These are phyloP conservation scores for Cherax destructor DNA, from an alignment of 1,140 invertebrate genomes.

Conservation along the genomic window DNA sequence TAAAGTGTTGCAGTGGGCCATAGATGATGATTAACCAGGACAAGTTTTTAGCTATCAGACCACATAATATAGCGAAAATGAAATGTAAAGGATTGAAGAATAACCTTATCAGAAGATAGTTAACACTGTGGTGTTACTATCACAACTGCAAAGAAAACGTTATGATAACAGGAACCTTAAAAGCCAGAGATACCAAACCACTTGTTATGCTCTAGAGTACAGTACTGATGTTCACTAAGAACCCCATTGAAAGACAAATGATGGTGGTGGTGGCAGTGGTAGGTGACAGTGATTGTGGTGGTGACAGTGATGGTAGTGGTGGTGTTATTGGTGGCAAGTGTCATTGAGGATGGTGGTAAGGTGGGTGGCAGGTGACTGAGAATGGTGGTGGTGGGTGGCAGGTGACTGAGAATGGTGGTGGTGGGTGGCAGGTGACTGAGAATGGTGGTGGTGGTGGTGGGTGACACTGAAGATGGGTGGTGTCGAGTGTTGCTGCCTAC, in stretches of 20 bases:
- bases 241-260: not conserved
- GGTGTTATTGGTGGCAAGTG: not conserved
- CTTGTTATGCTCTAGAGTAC: too few relatives aligned
- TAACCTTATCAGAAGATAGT: too few relatives aligned
- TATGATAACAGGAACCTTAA: too few relatives aligned
- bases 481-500: not conserved
- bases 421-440: not conserved
- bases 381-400: not conserved
- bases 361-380: not conserved
- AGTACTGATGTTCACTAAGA: too few relatives aligned
- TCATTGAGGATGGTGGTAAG: not conserved
- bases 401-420: not conserved
- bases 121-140: too few relatives aligned
- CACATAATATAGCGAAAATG: too few relatives aligned
- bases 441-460: not conserved
- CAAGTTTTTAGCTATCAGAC: too few relatives aligned
- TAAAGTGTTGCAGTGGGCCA: too few relatives aligned
- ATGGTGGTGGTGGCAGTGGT: not conserved
- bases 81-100: too few relatives aligned
- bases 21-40: too few relatives aligned
- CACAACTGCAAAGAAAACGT: too few relatives aligned
- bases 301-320: not conserved
- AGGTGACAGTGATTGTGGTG: not conserved
- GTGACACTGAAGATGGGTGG: not conserved
- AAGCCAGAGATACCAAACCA: too few relatives aligned